A percentile compares a stretch with the other conserved stretches of the same genome.
Conservation (phyloP, 1,140 invertebrate species). For the Hyles euphorbiae region DNA sequence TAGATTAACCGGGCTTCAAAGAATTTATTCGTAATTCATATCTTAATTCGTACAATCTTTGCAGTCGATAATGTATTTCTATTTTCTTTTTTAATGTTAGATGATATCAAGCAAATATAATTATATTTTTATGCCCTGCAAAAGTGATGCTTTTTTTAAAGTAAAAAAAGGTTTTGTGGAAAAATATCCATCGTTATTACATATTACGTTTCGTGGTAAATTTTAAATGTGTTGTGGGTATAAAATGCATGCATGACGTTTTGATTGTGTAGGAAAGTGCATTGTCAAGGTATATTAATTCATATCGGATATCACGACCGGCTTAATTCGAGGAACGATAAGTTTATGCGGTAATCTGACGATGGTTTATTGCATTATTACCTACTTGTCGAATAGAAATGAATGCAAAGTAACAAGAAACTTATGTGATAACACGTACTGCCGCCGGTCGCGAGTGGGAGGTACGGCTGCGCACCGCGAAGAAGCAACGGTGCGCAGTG, state of each 20-base stretch:
- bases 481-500: conserved; percentile 61
- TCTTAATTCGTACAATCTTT: too few species aligned
- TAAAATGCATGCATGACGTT: not conserved
- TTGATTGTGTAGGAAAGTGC: not conserved
- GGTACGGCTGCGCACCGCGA: conserved; percentile 56
- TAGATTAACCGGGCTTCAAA: not conserved
- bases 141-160: too few species aligned
- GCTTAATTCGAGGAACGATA: conserved; percentile 39
- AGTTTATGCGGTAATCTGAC: conserved; percentile 49
- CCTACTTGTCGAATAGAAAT: conserved; percentile 43
- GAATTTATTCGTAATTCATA: not conserved
- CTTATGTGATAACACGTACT: conserved; percentile 53
- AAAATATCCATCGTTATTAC: too few species aligned
- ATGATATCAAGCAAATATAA: too few species aligned
- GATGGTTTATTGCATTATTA: conserved; percentile 37
- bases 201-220: too few species aligned
- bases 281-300: conserved; percentile 4
- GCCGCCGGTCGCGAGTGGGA: conserved; percentile 52
- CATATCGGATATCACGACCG: conserved; percentile 20
- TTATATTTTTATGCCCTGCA: too few species aligned
- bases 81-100: too few species aligned
- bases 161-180: too few species aligned
- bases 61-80: too few species aligned
- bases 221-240: too few species aligned
- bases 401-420: conserved; percentile 67